Conservation (phyloP, 2,797 vertebrate species). For the Sebastes wilsoni region DNA sequence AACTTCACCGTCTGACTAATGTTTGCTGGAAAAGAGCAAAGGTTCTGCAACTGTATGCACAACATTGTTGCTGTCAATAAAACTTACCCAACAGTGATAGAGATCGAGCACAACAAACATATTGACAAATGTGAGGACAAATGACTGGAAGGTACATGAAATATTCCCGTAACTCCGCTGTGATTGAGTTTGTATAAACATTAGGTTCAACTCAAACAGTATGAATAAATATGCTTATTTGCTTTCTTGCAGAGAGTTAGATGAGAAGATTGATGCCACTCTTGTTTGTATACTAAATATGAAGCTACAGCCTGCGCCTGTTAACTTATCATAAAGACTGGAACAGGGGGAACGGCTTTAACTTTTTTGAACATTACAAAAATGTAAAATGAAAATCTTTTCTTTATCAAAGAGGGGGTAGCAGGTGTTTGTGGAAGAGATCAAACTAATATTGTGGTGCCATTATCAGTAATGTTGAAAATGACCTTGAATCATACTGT, state of each 20-base stretch:
- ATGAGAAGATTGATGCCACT: no score
- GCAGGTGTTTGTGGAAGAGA: slow-evolving; percentile 19
- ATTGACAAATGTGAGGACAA: not conserved
- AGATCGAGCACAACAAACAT: not conserved
- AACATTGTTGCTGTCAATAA: not conserved
- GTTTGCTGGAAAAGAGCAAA: not conserved
- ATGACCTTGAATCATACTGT: not conserved
- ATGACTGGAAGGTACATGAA: not conserved
- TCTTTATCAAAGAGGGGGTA: slow-evolving; percentile 53
- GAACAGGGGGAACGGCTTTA: no score
- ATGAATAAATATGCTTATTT: no score
- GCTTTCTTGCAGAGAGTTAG: no score
- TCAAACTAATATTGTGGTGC: not conserved
- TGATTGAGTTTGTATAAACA: no score
- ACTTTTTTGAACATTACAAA: no score
- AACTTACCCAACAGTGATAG: not conserved
- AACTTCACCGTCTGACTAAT: not conserved
- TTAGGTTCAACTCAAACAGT: no score
- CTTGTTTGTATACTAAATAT: no score
- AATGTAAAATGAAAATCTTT: not conserved
- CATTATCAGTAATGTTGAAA: not conserved
- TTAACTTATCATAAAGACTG: no score
- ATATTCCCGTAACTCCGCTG: no score
- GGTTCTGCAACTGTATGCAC: not conserved
- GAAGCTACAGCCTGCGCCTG: no score